These are phyloP conservation scores for Sinonovacula constricta DNA, from an alignment of 1,140 invertebrate genomes.

Conservation along the genomic window DNA sequence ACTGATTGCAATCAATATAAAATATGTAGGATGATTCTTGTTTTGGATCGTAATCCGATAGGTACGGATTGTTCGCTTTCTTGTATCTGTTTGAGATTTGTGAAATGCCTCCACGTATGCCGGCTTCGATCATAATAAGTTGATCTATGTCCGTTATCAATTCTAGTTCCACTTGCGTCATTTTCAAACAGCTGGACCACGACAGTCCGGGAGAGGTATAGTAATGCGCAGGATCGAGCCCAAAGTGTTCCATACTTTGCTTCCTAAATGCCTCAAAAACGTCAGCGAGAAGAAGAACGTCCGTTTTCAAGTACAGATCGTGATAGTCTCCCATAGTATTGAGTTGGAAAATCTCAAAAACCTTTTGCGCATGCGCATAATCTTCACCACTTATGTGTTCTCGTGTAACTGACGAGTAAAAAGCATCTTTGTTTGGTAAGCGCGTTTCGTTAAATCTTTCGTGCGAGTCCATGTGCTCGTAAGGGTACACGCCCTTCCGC, in stretches of 20 bases:
- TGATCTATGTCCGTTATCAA: slow-evolving; percentile 45
- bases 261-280: slow-evolving; percentile 49
- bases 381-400: slow-evolving; percentile 28
- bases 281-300: slow-evolving; percentile 38
- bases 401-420: slow-evolving; percentile 20
- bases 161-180: no score
- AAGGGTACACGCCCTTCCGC: no score
- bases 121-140: slow-evolving; percentile 31
- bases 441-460: slow-evolving; percentile 25
- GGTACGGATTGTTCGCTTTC: slow-evolving; percentile 24
- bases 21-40: slow-evolving; percentile 24
- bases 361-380: slow-evolving; percentile 43
- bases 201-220: no score
- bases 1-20: slow-evolving; percentile 36
- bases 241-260: no score
- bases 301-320: no score
- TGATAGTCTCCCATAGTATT: slow-evolving; percentile 25
- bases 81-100: slow-evolving; percentile 19
- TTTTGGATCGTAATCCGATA: no score
- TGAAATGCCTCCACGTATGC: slow-evolving; percentile 36
- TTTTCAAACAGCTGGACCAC: no score
- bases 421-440: no score
- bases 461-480: slow-evolving; percentile 11
- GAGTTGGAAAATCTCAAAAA: slow-evolving; percentile 20
- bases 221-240: no score